phyloP scores from a whole-genome alignment of 2,888 invertebrate genomes.

The Tenodera sinensis region DNA sequence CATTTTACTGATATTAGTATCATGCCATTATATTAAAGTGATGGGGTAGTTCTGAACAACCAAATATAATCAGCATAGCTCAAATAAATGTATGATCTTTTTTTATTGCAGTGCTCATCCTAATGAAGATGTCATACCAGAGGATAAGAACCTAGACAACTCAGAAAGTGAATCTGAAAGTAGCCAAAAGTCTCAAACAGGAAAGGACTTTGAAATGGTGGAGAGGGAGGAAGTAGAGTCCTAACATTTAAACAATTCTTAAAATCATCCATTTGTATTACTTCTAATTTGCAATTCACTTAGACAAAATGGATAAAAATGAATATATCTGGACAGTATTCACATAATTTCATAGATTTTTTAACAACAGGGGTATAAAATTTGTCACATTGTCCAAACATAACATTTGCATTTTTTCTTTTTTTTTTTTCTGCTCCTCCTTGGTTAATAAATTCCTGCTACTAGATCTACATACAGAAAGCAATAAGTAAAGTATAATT shows the following conservation, averaged over 20 bases:
- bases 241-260: constrained; percentile 30
- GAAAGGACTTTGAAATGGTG: constrained; percentile 84
- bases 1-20: no score
- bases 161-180: constrained; percentile 78
- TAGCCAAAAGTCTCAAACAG: constrained; percentile 76
- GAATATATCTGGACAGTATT: not conserved
- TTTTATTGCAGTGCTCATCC: not conserved
- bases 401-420: not conserved
- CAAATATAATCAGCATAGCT: not conserved
- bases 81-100: not conserved
- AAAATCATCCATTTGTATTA: not conserved
- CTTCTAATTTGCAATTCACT: not conserved
- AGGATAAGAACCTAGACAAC: constrained; percentile 41
- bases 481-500: not conserved
- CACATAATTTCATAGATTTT: not conserved
- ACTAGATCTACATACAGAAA: not conserved
- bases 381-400: not conserved
- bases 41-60: no score
- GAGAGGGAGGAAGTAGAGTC: constrained; percentile 51
- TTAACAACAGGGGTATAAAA: not conserved
- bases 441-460: not conserved
- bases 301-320: not conserved
- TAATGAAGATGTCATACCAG: constrained; percentile 8
- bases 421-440: not conserved
- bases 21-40: no score